Evolutionary conservation across 2,797 vertebrate genomes (phyloP).

Genomic region (Amniataba percoides): DNA sequence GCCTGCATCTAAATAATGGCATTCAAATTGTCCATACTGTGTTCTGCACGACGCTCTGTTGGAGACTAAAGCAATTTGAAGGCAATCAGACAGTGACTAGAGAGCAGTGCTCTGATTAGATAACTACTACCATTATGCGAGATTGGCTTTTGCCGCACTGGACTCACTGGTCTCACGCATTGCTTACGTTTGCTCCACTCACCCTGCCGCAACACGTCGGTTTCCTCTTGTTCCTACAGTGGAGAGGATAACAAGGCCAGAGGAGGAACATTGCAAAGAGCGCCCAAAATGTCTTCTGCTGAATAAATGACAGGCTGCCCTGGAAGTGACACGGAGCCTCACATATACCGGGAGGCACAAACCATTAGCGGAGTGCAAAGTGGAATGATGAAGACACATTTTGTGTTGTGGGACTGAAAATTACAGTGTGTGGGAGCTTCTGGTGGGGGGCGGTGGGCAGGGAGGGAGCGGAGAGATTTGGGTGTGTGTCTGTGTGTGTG

Average conservation of each 20-base stretch:
- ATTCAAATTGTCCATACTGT: conserved; percentile 64
- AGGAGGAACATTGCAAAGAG: conserved; percentile 42
- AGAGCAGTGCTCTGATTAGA: conserved; percentile 57
- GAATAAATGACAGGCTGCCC: conserved; percentile 66
- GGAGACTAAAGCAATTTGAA: conserved; percentile 61
- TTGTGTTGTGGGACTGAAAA: conserved; percentile 58
- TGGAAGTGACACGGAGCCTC: conserved; percentile 55
- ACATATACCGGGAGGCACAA: conserved; percentile 54
- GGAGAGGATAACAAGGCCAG: conserved; percentile 39
- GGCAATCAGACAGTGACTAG: conserved; percentile 55
- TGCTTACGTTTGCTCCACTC: conserved; percentile 29
- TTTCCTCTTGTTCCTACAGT: conserved; percentile 18
- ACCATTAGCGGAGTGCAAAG: conserved; percentile 64
- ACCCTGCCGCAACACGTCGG: conserved; percentile 5
- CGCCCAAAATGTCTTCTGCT: conserved; percentile 50
- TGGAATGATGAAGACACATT: conserved; percentile 65
- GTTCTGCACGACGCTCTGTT: conserved; percentile 53
- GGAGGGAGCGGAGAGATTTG: conserved; percentile 46
- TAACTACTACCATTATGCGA: conserved; percentile 44
- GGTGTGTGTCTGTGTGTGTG: too few species aligned
- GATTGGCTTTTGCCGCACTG: conserved; percentile 28
- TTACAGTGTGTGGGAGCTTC: conserved; percentile 49
- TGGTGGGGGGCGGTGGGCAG: not conserved
- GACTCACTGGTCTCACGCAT: conserved; percentile 17
- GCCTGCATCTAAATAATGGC: conserved; percentile 59